These are phyloP conservation scores for Eudyptes chrysolophus DNA, from an alignment of 2,113 vertebrate genomes.

Conservation along the genomic window DNA sequence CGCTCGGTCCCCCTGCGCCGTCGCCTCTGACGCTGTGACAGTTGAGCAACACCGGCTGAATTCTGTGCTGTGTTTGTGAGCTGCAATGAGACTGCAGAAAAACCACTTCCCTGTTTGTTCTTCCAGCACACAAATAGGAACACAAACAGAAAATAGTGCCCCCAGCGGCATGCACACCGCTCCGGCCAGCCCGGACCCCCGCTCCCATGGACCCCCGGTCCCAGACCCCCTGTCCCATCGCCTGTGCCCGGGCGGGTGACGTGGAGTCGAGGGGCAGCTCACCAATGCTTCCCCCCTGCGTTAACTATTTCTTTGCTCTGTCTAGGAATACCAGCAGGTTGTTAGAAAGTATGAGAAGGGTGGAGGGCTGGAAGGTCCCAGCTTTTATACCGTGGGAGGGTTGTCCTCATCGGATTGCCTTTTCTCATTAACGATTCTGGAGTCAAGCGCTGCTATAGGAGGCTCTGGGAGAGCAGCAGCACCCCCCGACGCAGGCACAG, in stretches of 20 bases:
- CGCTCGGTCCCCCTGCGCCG: neutral
- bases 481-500: neutral
- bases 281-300: neutral
- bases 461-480: neutral
- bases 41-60: constrained; percentile 30
- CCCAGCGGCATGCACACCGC: constrained; percentile 36
- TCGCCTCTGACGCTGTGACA: constrained; percentile 21
- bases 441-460: neutral
- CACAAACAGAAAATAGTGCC: constrained; percentile 48
- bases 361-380: neutral
- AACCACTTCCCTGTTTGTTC: constrained; percentile 71
- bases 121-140: constrained; percentile 50
- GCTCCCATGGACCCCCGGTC: neutral
- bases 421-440: neutral
- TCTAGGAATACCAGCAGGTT: constrained; percentile 7
- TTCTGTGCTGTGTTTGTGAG: constrained; percentile 45
- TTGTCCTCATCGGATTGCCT: neutral
- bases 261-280: neutral
- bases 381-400: neutral
- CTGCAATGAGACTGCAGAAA: constrained; percentile 69
- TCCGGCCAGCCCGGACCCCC: neutral
- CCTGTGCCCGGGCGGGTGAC: neutral
- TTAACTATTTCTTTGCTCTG: neutral
- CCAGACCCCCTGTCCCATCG: accelerated
- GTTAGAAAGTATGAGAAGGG: neutral